These are phyloP conservation scores for Toxonevra muliebris DNA, from an alignment of 2,888 invertebrate genomes.

Conservation along the genomic window DNA sequence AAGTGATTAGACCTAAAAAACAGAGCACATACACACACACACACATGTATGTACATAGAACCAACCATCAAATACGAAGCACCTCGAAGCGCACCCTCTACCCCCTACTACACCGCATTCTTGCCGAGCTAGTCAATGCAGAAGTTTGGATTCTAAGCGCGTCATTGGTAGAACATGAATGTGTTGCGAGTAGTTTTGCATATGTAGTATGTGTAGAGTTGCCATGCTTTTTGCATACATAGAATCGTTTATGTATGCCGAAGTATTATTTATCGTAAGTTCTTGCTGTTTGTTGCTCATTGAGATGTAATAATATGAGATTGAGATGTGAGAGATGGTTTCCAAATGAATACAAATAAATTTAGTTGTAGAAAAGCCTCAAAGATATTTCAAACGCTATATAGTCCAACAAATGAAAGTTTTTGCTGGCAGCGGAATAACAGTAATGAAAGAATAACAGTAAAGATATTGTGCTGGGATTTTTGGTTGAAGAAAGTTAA, in stretches of 20 bases:
- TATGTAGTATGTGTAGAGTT: constrained; percentile 28
- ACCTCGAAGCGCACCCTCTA: constrained; percentile 15
- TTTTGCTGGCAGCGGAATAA: too few relatives aligned
- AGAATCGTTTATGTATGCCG: constrained; percentile 14
- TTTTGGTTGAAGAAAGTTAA: too few relatives aligned
- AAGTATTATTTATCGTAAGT: constrained; percentile 20
- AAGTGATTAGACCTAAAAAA: constrained; percentile 52
- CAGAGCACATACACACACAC: constrained; percentile 4
- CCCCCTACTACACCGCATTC: constrained; percentile 23
- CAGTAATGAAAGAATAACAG: too few relatives aligned
- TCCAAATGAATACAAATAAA: too few relatives aligned
- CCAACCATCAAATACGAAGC: constrained; percentile 24
- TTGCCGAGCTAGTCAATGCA: constrained; percentile 12
- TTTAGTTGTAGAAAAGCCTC: too few relatives aligned
- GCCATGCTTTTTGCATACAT: constrained; percentile 18
- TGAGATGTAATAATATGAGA: too few relatives aligned
- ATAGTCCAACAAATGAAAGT: too few relatives aligned
- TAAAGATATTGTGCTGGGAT: too few relatives aligned
- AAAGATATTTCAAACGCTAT: too few relatives aligned
- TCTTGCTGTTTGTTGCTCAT: too few relatives aligned
- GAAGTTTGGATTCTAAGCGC: constrained; percentile 41
- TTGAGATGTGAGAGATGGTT: too few relatives aligned
- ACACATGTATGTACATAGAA: constrained; percentile 26
- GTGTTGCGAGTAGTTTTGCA: constrained; percentile 39
- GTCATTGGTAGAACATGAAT: constrained; percentile 42